These are phyloP conservation scores for Oophaga sylvatica DNA, from an alignment of 2,797 vertebrate genomes.

Conservation along the genomic window DNA sequence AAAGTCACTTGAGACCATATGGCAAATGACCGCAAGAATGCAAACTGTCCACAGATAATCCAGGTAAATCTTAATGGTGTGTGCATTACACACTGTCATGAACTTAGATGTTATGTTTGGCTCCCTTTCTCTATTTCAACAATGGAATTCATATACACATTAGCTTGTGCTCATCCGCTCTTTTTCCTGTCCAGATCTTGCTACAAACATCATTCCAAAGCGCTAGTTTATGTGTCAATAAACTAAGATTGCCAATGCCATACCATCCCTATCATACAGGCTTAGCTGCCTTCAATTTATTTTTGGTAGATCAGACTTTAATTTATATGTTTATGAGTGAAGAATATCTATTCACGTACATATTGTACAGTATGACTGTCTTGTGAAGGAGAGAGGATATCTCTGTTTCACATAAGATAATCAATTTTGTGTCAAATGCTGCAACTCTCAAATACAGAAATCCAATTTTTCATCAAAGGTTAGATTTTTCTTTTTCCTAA, in stretches of 20 bases:
- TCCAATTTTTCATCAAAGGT: conserved; percentile 64
- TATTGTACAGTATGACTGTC: conserved; percentile 1
- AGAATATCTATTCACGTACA: neutral
- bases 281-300: neutral
- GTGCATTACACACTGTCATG: too few species aligned
- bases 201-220: neutral
- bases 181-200: too few species aligned
- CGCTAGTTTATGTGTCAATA: neutral
- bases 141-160: too few species aligned
- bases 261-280: neutral
- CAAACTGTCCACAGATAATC: too few species aligned
- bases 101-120: too few species aligned
- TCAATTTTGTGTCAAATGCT: conserved; percentile 19
- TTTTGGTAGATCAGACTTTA: neutral
- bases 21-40: too few species aligned
- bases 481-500: conserved; percentile 64
- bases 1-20: too few species aligned
- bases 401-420: conserved; percentile 20
- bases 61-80: too few species aligned
- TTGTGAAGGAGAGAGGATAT: neutral
- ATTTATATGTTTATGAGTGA: neutral
- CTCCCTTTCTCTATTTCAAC: too few species aligned
- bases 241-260: neutral
- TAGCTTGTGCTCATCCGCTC: too few species aligned
- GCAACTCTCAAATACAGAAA: conserved; percentile 61